Base-by-base conservation (phyloP, 2,113 vertebrate genomes). In the Meriones unguiculatus region DNA sequence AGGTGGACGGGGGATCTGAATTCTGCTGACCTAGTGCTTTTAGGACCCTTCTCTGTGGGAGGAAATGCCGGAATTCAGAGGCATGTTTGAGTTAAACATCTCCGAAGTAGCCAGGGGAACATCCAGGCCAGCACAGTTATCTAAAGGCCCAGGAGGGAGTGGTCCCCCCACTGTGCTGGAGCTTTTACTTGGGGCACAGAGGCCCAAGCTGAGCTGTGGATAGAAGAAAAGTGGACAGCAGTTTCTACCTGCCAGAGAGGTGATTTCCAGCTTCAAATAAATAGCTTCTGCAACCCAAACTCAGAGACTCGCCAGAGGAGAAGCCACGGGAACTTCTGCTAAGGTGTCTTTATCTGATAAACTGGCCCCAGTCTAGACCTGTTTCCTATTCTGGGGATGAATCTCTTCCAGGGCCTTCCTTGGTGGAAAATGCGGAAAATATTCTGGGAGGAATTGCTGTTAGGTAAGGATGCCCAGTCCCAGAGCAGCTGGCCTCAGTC, bases 381-480 rank as follows among this genome's bases (percentile, higher is more conserved):
- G 78, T 90, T 97, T 97, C 93, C 86, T 93, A 89, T 93, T 97
- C 95, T 94, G 93, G 93, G 90, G 52, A 67, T 90, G 92, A 95
- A 90, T 96, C 50, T 59, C 41, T 97, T 97, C 97, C 90, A 95
- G 97, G 96, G 95, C 11, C 14, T 92, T 96, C 86, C 94, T 92
- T 92, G 94, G 65, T 87, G 80, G 65, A 65, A 11, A 69, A 72
- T 90, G 75, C 80, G 69, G 87, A 78, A 92, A 95, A 95, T 85
- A 77, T 80, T 95, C 67, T 65, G 78, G 76, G 65, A 65, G 96
- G 62, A 84, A 89, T 20, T 86, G 69, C 93, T 93, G 57, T 94
- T 90, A 92, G 96, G 57, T 93, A 82, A 93, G n/a, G 94, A 28
- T 65, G 46, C 28, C 30, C 7, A 57, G 6, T 73, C 70, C 64